These are phyloP conservation scores for Columba livia DNA, from an alignment of 2,113 vertebrate genomes.

Conservation along the genomic window DNA sequence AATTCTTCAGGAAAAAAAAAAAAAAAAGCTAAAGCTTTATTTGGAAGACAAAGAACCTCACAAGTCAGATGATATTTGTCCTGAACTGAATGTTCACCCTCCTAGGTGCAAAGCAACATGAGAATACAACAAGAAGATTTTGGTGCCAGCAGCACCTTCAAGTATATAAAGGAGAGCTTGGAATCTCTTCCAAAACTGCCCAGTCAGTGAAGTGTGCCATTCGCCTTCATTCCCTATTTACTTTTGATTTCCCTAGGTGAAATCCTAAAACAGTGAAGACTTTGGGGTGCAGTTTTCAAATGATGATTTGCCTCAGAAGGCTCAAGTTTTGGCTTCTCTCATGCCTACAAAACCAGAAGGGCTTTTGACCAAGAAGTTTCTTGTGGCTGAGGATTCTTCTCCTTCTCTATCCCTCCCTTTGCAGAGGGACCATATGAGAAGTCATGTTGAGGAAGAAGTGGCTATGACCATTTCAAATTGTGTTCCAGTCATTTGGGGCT, in stretches of 20 bases:
- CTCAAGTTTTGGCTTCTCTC: neutral
- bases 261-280: neutral
- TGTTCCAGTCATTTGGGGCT: neutral
- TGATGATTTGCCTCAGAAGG: neutral
- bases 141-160: neutral
- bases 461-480: neutral
- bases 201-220: neutral
- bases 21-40: neutral
- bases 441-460: neutral
- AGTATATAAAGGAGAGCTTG: neutral
- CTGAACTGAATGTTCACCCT: neutral
- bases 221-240: neutral
- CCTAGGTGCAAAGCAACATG: neutral
- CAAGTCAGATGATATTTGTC: neutral
- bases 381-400: neutral
- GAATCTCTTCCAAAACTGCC: neutral
- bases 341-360: neutral
- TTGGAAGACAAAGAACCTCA: slow-evolving; percentile 14
- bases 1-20: neutral
- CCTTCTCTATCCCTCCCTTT: neutral
- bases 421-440: neutral
- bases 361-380: neutral
- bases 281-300: neutral
- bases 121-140: neutral
- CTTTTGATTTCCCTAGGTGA: neutral